Evolutionary conservation across 2,113 vertebrate genomes (phyloP).

Genomic region (Prinia subflava): DNA sequence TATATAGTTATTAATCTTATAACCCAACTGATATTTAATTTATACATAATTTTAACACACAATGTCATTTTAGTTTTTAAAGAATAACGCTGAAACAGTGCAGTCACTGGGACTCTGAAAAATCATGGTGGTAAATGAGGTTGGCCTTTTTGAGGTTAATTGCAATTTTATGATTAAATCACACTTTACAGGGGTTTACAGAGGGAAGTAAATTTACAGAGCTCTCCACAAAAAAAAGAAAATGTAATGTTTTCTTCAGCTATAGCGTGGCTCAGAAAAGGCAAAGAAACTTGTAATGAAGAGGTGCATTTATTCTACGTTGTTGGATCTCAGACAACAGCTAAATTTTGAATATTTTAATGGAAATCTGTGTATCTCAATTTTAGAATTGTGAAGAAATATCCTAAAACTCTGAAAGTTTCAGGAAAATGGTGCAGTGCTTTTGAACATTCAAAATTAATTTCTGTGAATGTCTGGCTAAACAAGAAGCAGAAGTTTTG

Average conservation of each 20-base stretch:
- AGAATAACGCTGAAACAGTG: background rate
- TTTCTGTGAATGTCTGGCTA: slow-evolving; percentile 43
- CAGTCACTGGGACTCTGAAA: background rate
- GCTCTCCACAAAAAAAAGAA: background rate
- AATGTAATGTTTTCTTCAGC: background rate
- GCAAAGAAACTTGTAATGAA: background rate
- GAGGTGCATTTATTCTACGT: background rate
- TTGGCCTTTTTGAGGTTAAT: background rate
- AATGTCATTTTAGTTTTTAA: slow-evolving; percentile 53
- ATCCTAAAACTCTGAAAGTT: background rate
- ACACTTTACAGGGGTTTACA: background rate
- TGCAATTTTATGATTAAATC: slow-evolving; percentile 6
- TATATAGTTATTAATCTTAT: slow-evolving; percentile 69
- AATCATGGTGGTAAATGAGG: background rate
- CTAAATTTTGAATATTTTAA: background rate
- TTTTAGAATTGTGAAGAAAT: slow-evolving; percentile 31
- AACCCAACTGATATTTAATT: slow-evolving; percentile 69
- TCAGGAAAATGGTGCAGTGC: background rate
- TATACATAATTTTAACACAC: slow-evolving; percentile 54
- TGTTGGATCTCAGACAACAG: background rate
- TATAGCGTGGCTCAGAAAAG: background rate
- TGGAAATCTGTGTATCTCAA: background rate
- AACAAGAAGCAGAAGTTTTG: slow-evolving; percentile 52
- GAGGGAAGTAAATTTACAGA: background rate
- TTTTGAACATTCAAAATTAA: slow-evolving; percentile 29